Base-by-base conservation (phyloP, 2,797 vertebrate genomes). In the Cyclura pinguis region DNA sequence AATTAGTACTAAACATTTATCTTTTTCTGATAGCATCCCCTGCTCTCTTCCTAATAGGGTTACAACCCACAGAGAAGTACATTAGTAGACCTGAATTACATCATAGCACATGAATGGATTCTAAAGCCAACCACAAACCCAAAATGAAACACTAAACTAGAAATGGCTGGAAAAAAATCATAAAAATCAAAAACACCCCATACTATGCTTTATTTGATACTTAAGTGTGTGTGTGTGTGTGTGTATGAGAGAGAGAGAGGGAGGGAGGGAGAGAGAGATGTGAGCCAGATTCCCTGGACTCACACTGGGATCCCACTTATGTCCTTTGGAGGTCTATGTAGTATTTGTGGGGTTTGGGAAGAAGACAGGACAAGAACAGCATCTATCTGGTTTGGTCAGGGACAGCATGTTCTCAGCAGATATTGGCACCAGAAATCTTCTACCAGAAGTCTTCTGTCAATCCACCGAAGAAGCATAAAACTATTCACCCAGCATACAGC, bases 81-180 rank as follows among this genome's bases (percentile, higher is more conserved):
- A 86, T 67, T 80, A 76, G 80, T 57, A 82, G 84, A 50, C 64
- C 38, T 90, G 84, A 93, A 93, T 52, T 82, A 88, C 85, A 87
- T 91, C 78, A 73, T 14, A 52, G 18, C 29, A 24, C 57, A 93
- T 84, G 84, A 92, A 38, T 7, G 90, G 35, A 89, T 20, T 77
- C 18, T n/a, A 92, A 38, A 73, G 92, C 32, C 20, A 93, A 90
- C 64, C 92, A 7, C 62, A 27, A 16, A 22, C 8, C 8, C 27
- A 22, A 38, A 42, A 57, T 86, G 9, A 32, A 14, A 32, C 32
- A 69, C 29, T 62, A 87, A 69, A 80, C 64, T 91, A 67, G 57
- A 89, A 83, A 89, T 35, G 0, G 90, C 42, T 80, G 55, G 5
- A 38, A 90, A 42, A 42, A 42, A 42, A 42, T 42, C 42, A 42